Percentiles rank a stretch among this genome's conserved stretches.
These are phyloP conservation scores for Craterocephalus amniculus DNA, from an alignment of 2,797 vertebrate species.

Conservation along the genomic window DNA sequence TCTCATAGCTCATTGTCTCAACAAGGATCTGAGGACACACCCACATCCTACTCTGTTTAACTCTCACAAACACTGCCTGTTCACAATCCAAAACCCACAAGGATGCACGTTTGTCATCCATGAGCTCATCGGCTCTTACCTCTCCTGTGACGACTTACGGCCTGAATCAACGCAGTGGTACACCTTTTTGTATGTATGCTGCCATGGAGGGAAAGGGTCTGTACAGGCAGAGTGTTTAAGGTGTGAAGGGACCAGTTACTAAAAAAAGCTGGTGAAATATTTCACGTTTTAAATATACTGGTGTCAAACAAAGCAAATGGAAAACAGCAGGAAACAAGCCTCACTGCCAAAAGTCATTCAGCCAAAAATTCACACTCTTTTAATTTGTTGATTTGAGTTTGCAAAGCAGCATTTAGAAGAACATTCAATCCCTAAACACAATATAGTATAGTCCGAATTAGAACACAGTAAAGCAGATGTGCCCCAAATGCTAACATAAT, in stretches of 20 bases:
- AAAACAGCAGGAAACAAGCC: slow-evolving; percentile 21
- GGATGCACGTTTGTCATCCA: slow-evolving; percentile 4
- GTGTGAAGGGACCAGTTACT: slow-evolving; percentile 1
- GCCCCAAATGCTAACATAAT: neutral
- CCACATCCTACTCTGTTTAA: slow-evolving; percentile 58
- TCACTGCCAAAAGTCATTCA: slow-evolving; percentile 11
- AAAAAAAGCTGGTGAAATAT: slow-evolving; percentile 37
- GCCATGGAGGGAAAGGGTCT: slow-evolving; percentile 21
- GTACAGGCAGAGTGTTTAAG: slow-evolving; percentile 8
- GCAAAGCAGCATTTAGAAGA: slow-evolving; percentile 22
- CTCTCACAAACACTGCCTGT: slow-evolving; percentile 11
- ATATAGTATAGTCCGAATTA: neutral
- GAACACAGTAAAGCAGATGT: neutral
- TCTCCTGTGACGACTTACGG: slow-evolving; percentile 39
- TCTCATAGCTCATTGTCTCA: slow-evolving; percentile 48
- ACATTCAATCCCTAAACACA: slow-evolving; percentile 1
- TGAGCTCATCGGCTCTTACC: slow-evolving; percentile 21
- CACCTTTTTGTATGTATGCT: slow-evolving; percentile 40
- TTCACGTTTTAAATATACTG: slow-evolving; percentile 24
- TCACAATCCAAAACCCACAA: neutral
- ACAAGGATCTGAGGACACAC: slow-evolving; percentile 44
- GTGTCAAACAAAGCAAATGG: slow-evolving; percentile 6
- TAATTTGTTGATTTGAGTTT: neutral
- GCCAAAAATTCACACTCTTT: slow-evolving; percentile 14
- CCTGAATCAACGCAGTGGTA: slow-evolving; percentile 76